Percentiles rank a stretch among this genome's conserved stretches.
phyloP scores from a whole-genome alignment of 1,140 invertebrate genomes.

The Drosophila tani region DNA sequence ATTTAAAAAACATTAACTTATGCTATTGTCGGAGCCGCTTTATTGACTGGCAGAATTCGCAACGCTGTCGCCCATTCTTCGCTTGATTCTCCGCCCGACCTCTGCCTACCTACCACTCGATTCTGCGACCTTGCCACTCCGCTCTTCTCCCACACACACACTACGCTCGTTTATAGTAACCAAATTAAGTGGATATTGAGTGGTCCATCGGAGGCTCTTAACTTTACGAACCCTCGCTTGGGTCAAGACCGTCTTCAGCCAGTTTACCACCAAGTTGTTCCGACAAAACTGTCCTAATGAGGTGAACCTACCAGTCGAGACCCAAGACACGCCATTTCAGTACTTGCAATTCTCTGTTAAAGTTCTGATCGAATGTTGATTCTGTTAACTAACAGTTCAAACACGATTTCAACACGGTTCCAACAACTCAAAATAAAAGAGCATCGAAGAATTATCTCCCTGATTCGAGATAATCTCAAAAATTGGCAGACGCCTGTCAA shows the following conservation, averaged over 20 bases:
- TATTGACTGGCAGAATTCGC: constrained; percentile 66
- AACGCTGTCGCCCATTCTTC: constrained; percentile 19
- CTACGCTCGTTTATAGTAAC: constrained; percentile 34
- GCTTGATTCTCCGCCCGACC: constrained; percentile 40
- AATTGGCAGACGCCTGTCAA: constrained; percentile 28
- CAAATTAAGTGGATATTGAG: constrained; percentile 31
- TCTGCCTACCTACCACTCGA: constrained; percentile 71
- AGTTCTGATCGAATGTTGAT: constrained; percentile 4
- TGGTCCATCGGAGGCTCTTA: constrained; percentile 24
- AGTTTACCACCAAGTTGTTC: background rate
- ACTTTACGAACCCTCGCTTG: constrained; percentile 25
- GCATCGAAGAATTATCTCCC: constrained; percentile 2
- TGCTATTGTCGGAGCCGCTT: constrained; percentile 19
- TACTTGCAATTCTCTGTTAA: constrained; percentile 1
- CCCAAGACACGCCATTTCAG: constrained; percentile 2
- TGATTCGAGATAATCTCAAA: constrained; percentile 22
- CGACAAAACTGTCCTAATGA: background rate
- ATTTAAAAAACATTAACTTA: constrained; percentile 67
- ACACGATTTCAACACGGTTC: background rate
- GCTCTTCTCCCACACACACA: constrained; percentile 8
- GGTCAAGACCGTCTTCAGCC: constrained; percentile 28
- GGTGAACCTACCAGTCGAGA: constrained; percentile 1
- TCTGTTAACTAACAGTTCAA: constrained; percentile 11
- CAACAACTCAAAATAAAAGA: constrained; percentile 7
- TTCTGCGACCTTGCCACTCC: constrained; percentile 68